phyloP scores from a whole-genome alignment of 2,797 vertebrate species.

The Eulemur coronatus region DNA sequence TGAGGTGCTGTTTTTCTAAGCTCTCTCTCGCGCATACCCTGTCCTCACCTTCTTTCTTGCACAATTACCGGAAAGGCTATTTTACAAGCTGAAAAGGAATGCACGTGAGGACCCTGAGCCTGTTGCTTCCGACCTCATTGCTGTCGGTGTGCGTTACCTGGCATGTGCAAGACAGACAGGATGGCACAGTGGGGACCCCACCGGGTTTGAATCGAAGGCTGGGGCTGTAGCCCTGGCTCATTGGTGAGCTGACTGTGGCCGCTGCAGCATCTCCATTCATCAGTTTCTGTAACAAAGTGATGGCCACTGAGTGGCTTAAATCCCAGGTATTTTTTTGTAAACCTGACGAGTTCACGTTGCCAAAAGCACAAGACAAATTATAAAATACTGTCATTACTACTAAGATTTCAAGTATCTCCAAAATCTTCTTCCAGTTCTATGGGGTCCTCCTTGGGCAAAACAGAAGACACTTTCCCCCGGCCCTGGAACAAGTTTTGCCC shows the following conservation, averaged over 20 bases:
- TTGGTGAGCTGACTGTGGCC: not conserved
- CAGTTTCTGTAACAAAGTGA: not conserved
- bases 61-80: not conserved
- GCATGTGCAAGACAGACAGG: not conserved
- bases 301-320: not conserved
- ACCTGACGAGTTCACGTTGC: not conserved
- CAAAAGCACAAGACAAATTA: not conserved
- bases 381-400: not conserved
- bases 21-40: not conserved
- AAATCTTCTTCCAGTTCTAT: not conserved
- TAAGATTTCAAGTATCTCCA: not conserved
- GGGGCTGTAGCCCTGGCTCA: not conserved
- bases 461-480: not conserved
- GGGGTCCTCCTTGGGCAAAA: not conserved
- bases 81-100: not conserved
- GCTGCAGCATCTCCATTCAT: not conserved
- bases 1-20: not conserved
- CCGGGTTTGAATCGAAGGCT: not conserved
- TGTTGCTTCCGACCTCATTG: not conserved
- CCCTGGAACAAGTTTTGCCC: not conserved
- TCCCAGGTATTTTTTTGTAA: not conserved
- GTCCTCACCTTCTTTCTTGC: not conserved
- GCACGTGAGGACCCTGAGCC: too few relatives aligned
- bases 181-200: not conserved
- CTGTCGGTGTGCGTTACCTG: accelerated